Base-by-base conservation (phyloP, 2,113 vertebrate genomes). In the Martes martes region DNA sequence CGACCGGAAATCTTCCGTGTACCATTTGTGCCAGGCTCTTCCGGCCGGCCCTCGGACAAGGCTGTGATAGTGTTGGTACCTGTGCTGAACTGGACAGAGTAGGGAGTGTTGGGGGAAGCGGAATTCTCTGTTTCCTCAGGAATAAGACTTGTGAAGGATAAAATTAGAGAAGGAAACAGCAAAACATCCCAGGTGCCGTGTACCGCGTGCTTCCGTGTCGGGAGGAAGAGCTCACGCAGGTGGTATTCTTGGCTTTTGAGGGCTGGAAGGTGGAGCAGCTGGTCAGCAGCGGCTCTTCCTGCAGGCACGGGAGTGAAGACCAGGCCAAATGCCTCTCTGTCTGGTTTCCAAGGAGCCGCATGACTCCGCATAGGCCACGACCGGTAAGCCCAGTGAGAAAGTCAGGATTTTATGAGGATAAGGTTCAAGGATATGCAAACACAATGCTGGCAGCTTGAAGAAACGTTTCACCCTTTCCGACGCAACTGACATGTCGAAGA, bases 51-150 rank as follows among this genome's bases (percentile, higher is more conserved):
- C 98, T 99, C 99, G 11, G 99, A 99, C 97, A 99, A 99, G 99
- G 99, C 99, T 98, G 99, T 99, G 98, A 99, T 99, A 98, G 99
- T 99, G 99, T 47, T 78, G 74, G 42, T 78, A 8, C 74, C 42
- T 31, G 24, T 47, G 74, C 42, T 47, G 74, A 31, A 31, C 14
- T 31, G 15, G 74, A 10, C 42, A 67, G 99, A 99, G 96, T 99
- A 99, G 99, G 99, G 99, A 92, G 99, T 99, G 83, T 98, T 99
- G 93, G 99, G 99, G 97, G 99, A 99, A 98, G 99, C 99, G 0
- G 99, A 99, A 97, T 99, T 99, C 98, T 99, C 99, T 98, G 99
- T 99, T 98, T 99, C 99, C 97, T 99, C 99, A 71, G 98, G 99
- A 98, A 99, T 99, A 98, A 99, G 99, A 97, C 98, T 99, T 91